Percentiles rank a stretch among this genome's conserved stretches.
These are phyloP conservation scores for Bufotes viridis DNA, from an alignment of 2,797 vertebrate genomes.

Conservation along the genomic window DNA sequence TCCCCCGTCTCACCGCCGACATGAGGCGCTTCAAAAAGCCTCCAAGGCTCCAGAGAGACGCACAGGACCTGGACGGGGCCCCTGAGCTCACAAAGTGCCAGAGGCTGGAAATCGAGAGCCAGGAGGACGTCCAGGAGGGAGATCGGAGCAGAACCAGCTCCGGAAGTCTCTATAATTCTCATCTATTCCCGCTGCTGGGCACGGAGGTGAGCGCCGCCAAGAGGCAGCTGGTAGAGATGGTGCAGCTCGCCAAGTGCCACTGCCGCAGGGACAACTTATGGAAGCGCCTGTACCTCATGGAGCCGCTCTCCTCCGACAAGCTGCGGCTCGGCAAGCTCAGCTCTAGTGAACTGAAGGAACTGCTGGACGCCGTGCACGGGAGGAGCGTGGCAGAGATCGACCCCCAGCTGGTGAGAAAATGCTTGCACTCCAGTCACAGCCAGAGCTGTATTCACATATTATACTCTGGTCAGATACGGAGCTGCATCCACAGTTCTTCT, in stretches of 20 bases:
- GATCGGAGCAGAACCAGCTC: slow-evolving; percentile 72
- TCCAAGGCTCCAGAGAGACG: slow-evolving; percentile 83
- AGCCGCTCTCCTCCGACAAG: slow-evolving; percentile 90
- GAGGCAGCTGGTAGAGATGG: slow-evolving; percentile 86
- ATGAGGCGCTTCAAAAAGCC: slow-evolving; percentile 95
- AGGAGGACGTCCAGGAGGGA: slow-evolving; percentile 72
- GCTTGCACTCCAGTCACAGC: neutral
- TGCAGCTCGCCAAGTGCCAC: slow-evolving; percentile 93
- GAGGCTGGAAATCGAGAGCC: slow-evolving; percentile 68
- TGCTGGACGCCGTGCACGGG: slow-evolving; percentile 90
- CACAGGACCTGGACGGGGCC: slow-evolving; percentile 77
- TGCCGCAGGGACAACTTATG: slow-evolving; percentile 96
- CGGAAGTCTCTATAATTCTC: slow-evolving; percentile 79
- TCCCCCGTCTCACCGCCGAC: slow-evolving; percentile 92
- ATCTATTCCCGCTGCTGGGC: slow-evolving; percentile 87
- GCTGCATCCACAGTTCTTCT: neutral
- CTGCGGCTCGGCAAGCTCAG: slow-evolving; percentile 90
- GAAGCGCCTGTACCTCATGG: slow-evolving; percentile 94
- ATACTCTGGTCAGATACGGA: neutral
- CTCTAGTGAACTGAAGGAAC: slow-evolving; percentile 91
- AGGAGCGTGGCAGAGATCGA: slow-evolving; percentile 92
- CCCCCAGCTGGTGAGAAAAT: slow-evolving; percentile 88
- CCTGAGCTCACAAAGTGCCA: slow-evolving; percentile 77
- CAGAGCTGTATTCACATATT: neutral
- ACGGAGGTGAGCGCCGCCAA: slow-evolving; percentile 86